Evolutionary conservation across 2,797 vertebrate species (phyloP).

Genomic region (Galago senegalensis): DNA sequence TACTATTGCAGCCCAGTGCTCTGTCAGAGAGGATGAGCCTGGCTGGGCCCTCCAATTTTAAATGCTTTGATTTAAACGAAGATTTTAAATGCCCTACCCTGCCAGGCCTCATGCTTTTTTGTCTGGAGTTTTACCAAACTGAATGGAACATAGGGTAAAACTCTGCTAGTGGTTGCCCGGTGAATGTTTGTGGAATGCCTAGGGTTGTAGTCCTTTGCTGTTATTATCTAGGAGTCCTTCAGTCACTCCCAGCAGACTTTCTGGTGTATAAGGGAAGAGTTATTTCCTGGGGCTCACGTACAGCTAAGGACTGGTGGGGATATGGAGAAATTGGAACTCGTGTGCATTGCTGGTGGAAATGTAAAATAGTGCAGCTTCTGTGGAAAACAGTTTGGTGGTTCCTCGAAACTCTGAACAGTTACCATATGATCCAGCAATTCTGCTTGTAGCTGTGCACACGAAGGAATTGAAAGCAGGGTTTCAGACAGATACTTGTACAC

Average conservation of each 20-base stretch:
- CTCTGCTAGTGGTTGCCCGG: not conserved
- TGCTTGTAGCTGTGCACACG: not conserved
- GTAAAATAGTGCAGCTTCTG: not conserved
- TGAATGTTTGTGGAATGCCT: not conserved
- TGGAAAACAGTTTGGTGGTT: not conserved
- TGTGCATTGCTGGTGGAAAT: not conserved
- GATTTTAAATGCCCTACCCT: not conserved
- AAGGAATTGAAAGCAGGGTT: not conserved
- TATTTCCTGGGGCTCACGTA: not conserved
- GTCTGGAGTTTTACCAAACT: not conserved
- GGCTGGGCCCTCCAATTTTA: not conserved
- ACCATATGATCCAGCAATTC: not conserved
- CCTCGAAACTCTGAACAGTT: not conserved
- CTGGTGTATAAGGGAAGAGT: not conserved
- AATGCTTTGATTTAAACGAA: constrained; percentile 29
- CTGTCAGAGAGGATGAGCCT: not conserved
- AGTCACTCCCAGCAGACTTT: not conserved
- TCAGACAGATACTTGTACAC: not conserved
- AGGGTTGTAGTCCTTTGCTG: not conserved
- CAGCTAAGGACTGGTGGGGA: not conserved
- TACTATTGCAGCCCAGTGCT: not conserved
- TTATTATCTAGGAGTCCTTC: not conserved
- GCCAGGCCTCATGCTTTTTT: not conserved
- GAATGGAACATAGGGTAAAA: not conserved
- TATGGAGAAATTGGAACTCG: not conserved